phyloP scores from a whole-genome alignment of 2,113 vertebrate genomes.

The Neotragus moschatus region DNA sequence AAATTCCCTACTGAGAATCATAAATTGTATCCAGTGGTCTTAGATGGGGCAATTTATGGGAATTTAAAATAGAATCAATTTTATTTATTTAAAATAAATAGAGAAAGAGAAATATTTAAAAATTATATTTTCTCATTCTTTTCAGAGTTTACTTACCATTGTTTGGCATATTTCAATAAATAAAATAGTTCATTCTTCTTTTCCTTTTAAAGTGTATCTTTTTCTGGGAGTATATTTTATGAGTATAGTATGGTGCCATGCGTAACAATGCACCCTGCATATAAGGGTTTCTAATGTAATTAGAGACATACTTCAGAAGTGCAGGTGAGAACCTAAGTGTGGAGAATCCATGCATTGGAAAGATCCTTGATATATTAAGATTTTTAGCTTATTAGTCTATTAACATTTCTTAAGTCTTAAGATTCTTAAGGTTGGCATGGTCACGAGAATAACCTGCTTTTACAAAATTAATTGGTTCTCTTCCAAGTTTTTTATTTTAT shows the following conservation, averaged over 20 bases:
- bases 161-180: not conserved
- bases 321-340: not conserved
- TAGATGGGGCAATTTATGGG: not conserved
- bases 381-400: not conserved
- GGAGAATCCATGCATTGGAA: not conserved
- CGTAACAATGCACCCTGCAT: not conserved
- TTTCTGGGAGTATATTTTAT: not conserved
- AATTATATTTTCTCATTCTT: not conserved
- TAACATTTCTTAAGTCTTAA: not conserved
- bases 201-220: not conserved
- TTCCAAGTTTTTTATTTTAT: slow-evolving; percentile 9
- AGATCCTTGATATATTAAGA: not conserved
- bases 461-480: not conserved
- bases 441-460: not conserved
- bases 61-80: not conserved
- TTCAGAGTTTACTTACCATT: not conserved
- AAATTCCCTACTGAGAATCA: not conserved
- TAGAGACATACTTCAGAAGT: not conserved
- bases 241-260: not conserved
- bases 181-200: not conserved
- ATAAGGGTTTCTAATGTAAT: not conserved
- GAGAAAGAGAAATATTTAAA: slow-evolving; percentile 8
- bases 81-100: slow-evolving; percentile 12
- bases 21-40: not conserved
- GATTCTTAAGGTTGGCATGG: not conserved